A percentile compares a stretch with the other conserved stretches of the same genome.
These are phyloP conservation scores for Lepidurus couesii DNA, from an alignment of 1,140 invertebrate species.

Conservation along the genomic window DNA sequence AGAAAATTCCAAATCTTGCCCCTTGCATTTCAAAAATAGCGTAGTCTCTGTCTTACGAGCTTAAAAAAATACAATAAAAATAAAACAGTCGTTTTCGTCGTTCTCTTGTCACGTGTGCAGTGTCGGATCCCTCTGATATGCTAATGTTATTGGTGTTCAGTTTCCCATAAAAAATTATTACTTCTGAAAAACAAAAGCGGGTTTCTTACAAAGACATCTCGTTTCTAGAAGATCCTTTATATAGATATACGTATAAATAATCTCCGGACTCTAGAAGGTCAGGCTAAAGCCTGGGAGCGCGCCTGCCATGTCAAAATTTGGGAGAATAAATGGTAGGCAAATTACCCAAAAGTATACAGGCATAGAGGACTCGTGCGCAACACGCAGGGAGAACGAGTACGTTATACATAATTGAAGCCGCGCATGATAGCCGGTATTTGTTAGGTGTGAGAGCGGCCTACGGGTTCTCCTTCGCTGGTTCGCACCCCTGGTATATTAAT, in stretches of 20 bases:
- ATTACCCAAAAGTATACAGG: constrained; percentile 15
- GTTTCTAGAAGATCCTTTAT: no score
- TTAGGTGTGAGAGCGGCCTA: constrained; percentile 3
- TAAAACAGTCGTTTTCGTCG: no score
- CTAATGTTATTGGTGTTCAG: no score
- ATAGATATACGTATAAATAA: no score
- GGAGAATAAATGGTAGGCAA: not conserved
- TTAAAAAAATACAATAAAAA: no score
- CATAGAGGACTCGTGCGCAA: not conserved
- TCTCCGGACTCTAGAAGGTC: not conserved
- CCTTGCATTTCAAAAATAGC: not conserved
- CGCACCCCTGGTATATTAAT: not conserved
- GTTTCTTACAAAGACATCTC: no score
- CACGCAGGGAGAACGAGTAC: not conserved
- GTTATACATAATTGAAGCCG: not conserved
- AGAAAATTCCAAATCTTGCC: not conserved
- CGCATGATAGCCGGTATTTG: constrained; percentile 12
- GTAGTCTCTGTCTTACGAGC: not conserved
- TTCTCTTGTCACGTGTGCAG: no score
- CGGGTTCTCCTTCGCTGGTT: not conserved
- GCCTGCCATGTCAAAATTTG: not conserved
- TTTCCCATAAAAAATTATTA: no score
- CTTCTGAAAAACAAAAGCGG: no score
- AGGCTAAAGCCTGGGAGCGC: not conserved
- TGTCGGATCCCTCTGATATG: no score